Percentiles rank a stretch among this genome's conserved stretches.
These are phyloP conservation scores for Cercopithecus mona DNA, from an alignment of 2,113 vertebrate genomes.

Conservation along the genomic window DNA sequence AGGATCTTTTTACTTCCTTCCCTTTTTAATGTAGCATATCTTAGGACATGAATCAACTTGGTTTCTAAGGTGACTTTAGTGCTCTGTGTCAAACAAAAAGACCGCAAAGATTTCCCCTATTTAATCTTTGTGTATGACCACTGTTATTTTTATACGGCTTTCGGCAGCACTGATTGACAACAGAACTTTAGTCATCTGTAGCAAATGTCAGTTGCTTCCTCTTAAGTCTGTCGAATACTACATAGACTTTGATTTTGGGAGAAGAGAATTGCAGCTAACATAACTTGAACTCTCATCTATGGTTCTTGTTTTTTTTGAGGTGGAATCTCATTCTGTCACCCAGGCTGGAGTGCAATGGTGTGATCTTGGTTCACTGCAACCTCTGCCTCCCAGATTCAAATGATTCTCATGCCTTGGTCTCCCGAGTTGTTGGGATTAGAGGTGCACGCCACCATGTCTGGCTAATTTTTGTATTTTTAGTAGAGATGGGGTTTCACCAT, in stretches of 20 bases:
- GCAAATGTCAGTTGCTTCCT: background rate
- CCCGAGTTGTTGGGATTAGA: too few relatives aligned
- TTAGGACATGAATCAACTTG: background rate
- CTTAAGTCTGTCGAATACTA: background rate
- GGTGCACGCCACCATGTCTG: too few relatives aligned
- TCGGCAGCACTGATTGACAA: background rate
- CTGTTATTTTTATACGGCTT: background rate
- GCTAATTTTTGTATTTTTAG: too few relatives aligned
- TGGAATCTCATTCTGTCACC: too few relatives aligned
- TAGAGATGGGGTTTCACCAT: too few relatives aligned
- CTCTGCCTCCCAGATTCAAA: too few relatives aligned
- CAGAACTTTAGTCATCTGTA: background rate
- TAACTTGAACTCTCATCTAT: background rate
- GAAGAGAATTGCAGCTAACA: background rate
- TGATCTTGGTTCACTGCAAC: too few relatives aligned
- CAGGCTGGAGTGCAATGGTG: too few relatives aligned
- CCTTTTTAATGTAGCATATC: background rate
- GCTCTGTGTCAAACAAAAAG: background rate
- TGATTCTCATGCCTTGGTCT: too few relatives aligned
- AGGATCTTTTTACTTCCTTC: background rate
- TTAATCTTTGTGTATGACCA: background rate
- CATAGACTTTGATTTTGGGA: background rate
- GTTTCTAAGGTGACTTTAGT: constrained; percentile 1
- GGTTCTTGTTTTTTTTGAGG: background rate
- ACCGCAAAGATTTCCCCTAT: background rate